Percentiles rank a stretch among this genome's conserved stretches.
These are phyloP conservation scores for Hyles vespertilio DNA, from an alignment of 1,140 invertebrate species.

Conservation along the genomic window DNA sequence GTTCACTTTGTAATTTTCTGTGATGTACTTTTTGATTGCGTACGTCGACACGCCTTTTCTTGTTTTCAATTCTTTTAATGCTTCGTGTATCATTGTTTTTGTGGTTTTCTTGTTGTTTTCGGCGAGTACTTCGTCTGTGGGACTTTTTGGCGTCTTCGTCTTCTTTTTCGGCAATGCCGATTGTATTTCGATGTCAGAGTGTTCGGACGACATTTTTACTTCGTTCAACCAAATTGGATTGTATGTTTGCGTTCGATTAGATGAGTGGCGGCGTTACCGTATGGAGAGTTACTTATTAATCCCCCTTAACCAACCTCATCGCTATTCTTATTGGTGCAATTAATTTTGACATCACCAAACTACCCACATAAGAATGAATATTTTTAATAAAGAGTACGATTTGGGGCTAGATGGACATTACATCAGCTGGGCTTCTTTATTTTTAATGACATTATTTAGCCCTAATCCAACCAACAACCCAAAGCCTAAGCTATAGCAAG, in stretches of 20 bases:
- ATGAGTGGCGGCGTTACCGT: slow-evolving; percentile 10
- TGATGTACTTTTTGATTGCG: slow-evolving; percentile 58
- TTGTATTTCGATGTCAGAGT: slow-evolving; percentile 38
- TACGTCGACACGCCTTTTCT: slow-evolving; percentile 55
- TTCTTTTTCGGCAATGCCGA: slow-evolving; percentile 25
- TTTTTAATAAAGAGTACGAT: too few species aligned
- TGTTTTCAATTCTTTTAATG: slow-evolving; percentile 41
- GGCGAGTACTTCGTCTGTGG: slow-evolving; percentile 25
- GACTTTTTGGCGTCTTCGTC: slow-evolving; percentile 36
- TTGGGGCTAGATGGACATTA: too few species aligned
- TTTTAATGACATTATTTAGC: too few species aligned
- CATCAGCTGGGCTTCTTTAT: too few species aligned
- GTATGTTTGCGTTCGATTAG: neutral
- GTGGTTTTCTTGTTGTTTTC: slow-evolving; percentile 45
- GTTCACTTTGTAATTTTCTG: slow-evolving; percentile 44
- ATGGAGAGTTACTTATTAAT: neutral
- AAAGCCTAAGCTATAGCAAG: too few species aligned
- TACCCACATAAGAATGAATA: too few species aligned
- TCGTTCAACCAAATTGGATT: neutral
- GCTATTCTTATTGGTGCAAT: neutral
- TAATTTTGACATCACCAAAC: neutral
- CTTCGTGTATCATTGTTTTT: slow-evolving; percentile 50
- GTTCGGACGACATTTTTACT: slow-evolving; percentile 33
- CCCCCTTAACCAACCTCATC: neutral
- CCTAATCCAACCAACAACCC: too few species aligned